Evolutionary conservation across 53 echinoderm and acorn worm species (phyloP).

Genomic region (Henricia sp.): DNA sequence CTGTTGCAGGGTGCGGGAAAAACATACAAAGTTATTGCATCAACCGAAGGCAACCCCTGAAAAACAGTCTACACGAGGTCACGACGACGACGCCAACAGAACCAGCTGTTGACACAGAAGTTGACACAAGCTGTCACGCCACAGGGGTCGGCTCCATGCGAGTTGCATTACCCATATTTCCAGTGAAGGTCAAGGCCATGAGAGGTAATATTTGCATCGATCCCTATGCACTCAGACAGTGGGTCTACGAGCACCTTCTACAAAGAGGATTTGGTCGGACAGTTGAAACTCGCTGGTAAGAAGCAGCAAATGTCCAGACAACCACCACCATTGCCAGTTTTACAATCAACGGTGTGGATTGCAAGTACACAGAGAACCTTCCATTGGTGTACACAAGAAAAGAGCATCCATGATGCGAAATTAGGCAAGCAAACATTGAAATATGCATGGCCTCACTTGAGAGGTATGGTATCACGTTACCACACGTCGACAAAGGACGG

Average conservation of each 20-base stretch:
- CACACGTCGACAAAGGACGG: background rate
- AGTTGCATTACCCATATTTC: constrained; percentile 20
- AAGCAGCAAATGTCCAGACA: background rate
- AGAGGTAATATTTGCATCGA: background rate
- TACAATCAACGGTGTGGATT: background rate
- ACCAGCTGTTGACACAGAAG: background rate
- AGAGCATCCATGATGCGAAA: background rate
- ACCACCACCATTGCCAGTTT: background rate
- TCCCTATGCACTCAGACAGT: background rate
- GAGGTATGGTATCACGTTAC: constrained; percentile 8
- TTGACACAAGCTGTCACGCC: background rate
- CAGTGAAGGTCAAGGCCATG: background rate
- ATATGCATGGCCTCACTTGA: background rate
- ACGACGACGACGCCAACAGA: background rate
- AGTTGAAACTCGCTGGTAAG: background rate
- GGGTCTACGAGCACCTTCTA: constrained; percentile 3
- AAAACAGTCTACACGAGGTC: background rate
- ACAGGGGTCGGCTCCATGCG: background rate
- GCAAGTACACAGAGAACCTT: background rate
- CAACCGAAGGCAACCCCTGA: background rate
- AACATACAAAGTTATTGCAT: background rate
- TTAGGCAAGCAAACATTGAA: background rate
- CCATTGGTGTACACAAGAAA: background rate
- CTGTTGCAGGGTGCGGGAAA: background rate
- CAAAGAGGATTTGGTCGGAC: background rate